phyloP scores from a whole-genome alignment of 2,888 invertebrate species.

The Diarsia dahlii region DNA sequence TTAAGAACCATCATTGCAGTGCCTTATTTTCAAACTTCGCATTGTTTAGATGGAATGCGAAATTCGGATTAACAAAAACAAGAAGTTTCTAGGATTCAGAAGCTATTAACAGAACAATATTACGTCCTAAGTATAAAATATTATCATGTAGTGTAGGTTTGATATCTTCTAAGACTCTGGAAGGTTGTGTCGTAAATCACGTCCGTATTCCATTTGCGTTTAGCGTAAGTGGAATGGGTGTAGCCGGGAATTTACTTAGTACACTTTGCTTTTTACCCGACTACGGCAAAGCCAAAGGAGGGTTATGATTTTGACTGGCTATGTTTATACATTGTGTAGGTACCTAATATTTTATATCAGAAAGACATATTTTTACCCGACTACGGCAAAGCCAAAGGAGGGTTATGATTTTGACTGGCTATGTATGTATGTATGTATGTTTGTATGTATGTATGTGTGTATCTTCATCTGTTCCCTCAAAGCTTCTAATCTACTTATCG shows the following conservation, averaged over 20 bases:
- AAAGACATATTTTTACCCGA: not conserved
- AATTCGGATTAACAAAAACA: not conserved
- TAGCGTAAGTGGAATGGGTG: constrained; percentile 37
- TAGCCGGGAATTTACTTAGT: constrained; percentile 16
- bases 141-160: constrained; percentile 6
- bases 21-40: not conserved
- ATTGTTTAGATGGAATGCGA: not conserved
- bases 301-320: too few species aligned
- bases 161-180: constrained; percentile 12
- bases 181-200: constrained; percentile 40
- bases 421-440: too few species aligned
- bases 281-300: too few species aligned
- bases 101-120: not conserved
- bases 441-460: too few species aligned
- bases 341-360: constrained; percentile 3
- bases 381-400: too few species aligned
- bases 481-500: too few species aligned
- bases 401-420: too few species aligned
- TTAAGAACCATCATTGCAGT: constrained; percentile 9
- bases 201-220: constrained; percentile 39
- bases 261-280: constrained; percentile 11
- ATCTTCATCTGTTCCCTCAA: too few species aligned
- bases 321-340: not conserved
- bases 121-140: constrained; percentile 15
- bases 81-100: not conserved